Base-by-base conservation (phyloP, 2,888 invertebrate species). In the Dryadula phaetusa region DNA sequence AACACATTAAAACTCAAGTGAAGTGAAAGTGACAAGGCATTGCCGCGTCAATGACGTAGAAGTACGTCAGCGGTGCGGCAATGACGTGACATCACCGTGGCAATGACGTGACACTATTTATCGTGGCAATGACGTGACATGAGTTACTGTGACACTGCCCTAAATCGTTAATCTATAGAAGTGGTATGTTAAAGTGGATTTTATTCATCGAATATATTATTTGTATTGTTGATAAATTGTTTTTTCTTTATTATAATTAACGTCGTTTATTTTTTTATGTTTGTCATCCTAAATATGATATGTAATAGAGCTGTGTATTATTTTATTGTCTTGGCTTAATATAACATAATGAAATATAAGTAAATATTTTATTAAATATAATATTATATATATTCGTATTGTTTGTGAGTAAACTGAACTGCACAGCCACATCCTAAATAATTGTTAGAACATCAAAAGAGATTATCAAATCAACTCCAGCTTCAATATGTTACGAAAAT, bases 1-100 rank as follows among this genome's bases (percentile, higher is more conserved):
- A 99, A 90, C 98, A 99, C 93, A 94, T 98, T 78, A 97, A 97
- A 90, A 95, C 95, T 79, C 97, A 97, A 94, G 95, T 98, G 90
- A 98, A 98, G 94, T 98, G 96, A 94, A 83, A 93, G 82, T 77
- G 75, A 67, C 60, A 14, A 10, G 40, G n/a, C 22, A 40, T 56
- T 56, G 40, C 22, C 56, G 22, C 40, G 37, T 40, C 54, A 37
- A 75, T 53, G 68, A 66, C 40, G 20, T 52, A 16, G 16, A 52
- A 14, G 8, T n/a, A 40, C 5, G 40, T 40, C 65, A 61, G 40
- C 8, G 25, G 52, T 32, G 49, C 53, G 42, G 16, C 46, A 53
- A 58, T 80, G 82, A 82, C 76, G n/a, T 40, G 34, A 53, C 34
- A 20, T 18, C 7, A 40, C 46, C 22, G 37, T 20, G 14, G 12